These are phyloP conservation scores for Patagioenas fasciata DNA, from an alignment of 2,113 vertebrate genomes.

Conservation along the genomic window DNA sequence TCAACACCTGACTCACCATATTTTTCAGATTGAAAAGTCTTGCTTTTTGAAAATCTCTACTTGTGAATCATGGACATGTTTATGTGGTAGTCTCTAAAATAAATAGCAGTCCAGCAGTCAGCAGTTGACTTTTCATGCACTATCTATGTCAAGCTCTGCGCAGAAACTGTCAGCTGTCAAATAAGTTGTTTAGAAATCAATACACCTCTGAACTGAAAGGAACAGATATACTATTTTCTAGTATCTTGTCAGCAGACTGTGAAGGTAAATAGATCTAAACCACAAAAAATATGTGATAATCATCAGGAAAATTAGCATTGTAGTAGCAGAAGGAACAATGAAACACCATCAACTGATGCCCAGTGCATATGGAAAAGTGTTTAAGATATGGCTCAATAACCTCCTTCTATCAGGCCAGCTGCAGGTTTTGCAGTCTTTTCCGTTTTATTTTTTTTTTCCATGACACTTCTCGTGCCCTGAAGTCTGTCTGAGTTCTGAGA, in stretches of 20 bases:
- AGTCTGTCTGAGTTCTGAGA: not conserved
- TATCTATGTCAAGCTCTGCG: not conserved
- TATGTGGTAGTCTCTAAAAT: not conserved
- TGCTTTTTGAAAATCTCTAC: not conserved
- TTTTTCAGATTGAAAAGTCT: not conserved
- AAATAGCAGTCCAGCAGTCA: not conserved
- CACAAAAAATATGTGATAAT: not conserved
- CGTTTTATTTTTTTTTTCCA: not conserved
- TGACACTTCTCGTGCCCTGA: not conserved
- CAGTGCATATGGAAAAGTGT: not conserved
- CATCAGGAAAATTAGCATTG: not conserved
- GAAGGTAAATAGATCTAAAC: not conserved
- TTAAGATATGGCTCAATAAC: not conserved
- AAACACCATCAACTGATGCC: not conserved
- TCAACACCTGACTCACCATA: not conserved
- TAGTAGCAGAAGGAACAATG: not conserved
- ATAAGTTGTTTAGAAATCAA: not conserved
- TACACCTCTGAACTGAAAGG: not conserved
- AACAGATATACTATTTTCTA: not conserved
- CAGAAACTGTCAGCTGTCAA: not conserved
- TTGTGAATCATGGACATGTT: not conserved
- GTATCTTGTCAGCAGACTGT: not conserved
- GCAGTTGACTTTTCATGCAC: not conserved
- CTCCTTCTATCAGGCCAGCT: not conserved
- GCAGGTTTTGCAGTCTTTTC: not conserved